Percentiles rank a stretch among this genome's conserved stretches.
These are phyloP conservation scores for Aphaenogaster floridana DNA, from an alignment of 1,140 invertebrate species.

Conservation along the genomic window DNA sequence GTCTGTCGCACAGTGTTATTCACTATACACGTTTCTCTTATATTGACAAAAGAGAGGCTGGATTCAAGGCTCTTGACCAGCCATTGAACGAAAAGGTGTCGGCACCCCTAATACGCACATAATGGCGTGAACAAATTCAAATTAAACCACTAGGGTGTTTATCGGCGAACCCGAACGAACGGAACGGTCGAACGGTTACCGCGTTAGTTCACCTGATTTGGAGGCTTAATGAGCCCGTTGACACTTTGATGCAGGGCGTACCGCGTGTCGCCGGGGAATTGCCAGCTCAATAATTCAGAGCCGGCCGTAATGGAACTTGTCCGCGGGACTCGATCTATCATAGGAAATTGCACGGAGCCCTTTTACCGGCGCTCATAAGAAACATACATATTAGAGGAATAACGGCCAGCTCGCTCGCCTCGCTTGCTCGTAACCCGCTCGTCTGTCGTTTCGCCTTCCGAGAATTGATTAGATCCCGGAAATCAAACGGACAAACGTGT, in stretches of 20 bases:
- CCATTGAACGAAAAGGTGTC: slow-evolving; percentile 8
- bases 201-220: slow-evolving; percentile 81
- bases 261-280: slow-evolving; percentile 83
- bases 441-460: slow-evolving; percentile 77
- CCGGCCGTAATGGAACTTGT: slow-evolving; percentile 85
- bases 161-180: slow-evolving; percentile 50
- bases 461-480: slow-evolving; percentile 83
- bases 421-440: slow-evolving; percentile 71
- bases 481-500: slow-evolving; percentile 77
- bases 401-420: slow-evolving; percentile 72
- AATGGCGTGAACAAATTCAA: slow-evolving; percentile 60
- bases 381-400: slow-evolving; percentile 84
- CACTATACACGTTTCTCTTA: background rate
- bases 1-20: background rate
- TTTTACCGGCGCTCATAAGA: slow-evolving; percentile 82
- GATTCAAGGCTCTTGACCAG: background rate
- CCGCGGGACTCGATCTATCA: slow-evolving; percentile 85
- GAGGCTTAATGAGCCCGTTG: slow-evolving; percentile 84
- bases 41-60: background rate
- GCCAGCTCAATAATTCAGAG: slow-evolving; percentile 86
- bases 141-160: slow-evolving; percentile 63
- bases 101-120: background rate
- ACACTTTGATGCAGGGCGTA: slow-evolving; percentile 82
- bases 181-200: slow-evolving; percentile 72
- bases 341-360: slow-evolving; percentile 84